Conservation (phyloP, 2,888 invertebrate genomes). For the Ophraella communa region DNA sequence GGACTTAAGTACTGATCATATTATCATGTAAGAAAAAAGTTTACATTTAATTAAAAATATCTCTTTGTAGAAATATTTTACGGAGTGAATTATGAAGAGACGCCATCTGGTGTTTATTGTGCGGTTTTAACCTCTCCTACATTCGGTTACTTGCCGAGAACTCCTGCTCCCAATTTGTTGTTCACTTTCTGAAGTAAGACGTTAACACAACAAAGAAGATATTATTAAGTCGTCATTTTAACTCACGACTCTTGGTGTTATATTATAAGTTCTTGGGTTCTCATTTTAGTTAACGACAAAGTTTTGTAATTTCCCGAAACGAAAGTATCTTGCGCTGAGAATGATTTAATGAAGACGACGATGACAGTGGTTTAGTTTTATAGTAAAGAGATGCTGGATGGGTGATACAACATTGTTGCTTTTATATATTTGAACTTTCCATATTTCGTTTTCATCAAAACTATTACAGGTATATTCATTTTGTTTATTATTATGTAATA, state of each 20-base stretch:
- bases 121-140: not conserved
- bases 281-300: not conserved
- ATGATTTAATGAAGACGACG: not conserved
- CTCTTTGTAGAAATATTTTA: too few species aligned
- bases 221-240: not conserved
- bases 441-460: too few species aligned
- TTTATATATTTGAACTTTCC: too few species aligned
- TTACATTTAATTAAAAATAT: too few species aligned
- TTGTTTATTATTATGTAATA: too few species aligned
- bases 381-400: too few species aligned
- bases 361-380: not conserved
- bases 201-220: not conserved
- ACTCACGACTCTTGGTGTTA: not conserved
- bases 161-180: not conserved
- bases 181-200: not conserved
- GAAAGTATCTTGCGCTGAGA: not conserved
- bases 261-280: not conserved
- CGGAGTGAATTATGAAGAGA: too few species aligned
- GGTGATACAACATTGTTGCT: not conserved
- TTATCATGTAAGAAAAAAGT: too few species aligned
- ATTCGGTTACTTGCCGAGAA: not conserved
- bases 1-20: too few species aligned
- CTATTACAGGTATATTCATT: too few species aligned
- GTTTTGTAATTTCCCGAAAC: not conserved
- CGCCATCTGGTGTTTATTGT: not conserved